These are phyloP conservation scores for Petrocephalus sullivani DNA, from an alignment of 2,797 vertebrate species.

Conservation along the genomic window DNA sequence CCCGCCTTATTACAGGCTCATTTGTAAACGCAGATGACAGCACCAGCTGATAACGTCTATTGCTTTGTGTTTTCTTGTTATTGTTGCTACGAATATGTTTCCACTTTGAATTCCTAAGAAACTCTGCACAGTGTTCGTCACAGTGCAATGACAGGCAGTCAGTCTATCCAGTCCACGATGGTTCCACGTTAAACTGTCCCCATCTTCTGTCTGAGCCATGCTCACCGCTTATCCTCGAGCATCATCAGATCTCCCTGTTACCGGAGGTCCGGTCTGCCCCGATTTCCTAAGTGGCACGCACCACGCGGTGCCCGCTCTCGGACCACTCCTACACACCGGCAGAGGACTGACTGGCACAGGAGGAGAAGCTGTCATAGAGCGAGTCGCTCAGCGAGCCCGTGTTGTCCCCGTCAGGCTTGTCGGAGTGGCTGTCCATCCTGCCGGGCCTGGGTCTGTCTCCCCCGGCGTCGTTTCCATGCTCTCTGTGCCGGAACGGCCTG, in stretches of 20 bases:
- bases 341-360: slow-evolving; percentile 77
- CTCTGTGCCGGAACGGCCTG: slow-evolving; percentile 56
- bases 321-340: slow-evolving; percentile 58
- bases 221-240: neutral
- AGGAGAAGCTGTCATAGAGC: slow-evolving; percentile 84
- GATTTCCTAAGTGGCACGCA: neutral
- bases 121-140: slow-evolving; percentile 71
- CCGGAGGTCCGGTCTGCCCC: neutral
- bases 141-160: slow-evolving; percentile 73
- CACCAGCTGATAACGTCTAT: slow-evolving; percentile 56
- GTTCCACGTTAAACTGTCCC: slow-evolving; percentile 26
- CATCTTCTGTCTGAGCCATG: slow-evolving; percentile 15
- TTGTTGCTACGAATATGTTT: slow-evolving; percentile 62
- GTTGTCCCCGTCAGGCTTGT: slow-evolving; percentile 58
- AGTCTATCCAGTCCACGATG: slow-evolving; percentile 17
- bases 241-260: neutral
- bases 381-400: slow-evolving; percentile 77
- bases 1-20: slow-evolving; percentile 18
- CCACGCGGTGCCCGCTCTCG: neutral
- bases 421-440: slow-evolving; percentile 49
- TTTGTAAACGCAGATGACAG: slow-evolving; percentile 44
- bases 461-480: slow-evolving; percentile 47
- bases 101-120: slow-evolving; percentile 60
- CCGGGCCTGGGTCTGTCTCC: slow-evolving; percentile 54
- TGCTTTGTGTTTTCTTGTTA: slow-evolving; percentile 50